phyloP scores from a whole-genome alignment of 2,797 vertebrate genomes.

The Thaleichthys pacificus region DNA sequence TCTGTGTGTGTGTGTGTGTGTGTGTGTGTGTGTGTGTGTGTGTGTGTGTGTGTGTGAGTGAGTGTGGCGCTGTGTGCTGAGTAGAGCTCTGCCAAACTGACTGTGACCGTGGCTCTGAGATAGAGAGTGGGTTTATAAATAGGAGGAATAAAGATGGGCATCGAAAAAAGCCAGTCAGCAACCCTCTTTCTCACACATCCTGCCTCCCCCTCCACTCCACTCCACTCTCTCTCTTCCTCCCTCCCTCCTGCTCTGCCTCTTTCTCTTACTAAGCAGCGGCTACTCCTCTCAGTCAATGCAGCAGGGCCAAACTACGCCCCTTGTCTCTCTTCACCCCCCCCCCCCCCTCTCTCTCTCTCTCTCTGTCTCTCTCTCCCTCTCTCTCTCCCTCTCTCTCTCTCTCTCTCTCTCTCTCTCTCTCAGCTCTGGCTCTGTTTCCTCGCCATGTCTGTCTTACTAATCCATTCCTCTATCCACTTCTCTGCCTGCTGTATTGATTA shows the following conservation, averaged over 20 bases:
- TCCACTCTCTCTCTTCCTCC: background rate
- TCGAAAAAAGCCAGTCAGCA: constrained; percentile 54
- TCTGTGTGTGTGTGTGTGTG: constrained; percentile 4
- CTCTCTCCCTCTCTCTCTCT: background rate
- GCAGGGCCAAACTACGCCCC: too few species aligned
- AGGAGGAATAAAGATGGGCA: constrained; percentile 55
- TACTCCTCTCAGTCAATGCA: too few species aligned
- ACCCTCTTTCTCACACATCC: constrained; percentile 18
- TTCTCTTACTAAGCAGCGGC: background rate
- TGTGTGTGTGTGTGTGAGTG: background rate
- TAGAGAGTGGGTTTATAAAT: constrained; percentile 51
- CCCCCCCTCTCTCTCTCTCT: background rate
- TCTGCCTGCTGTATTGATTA: constrained; percentile 51
- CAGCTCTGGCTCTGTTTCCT: background rate
- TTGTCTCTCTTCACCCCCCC: too few species aligned
- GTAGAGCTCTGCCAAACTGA: constrained; percentile 37
- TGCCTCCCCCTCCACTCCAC: background rate
- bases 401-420: background rate
- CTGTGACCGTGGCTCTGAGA: constrained; percentile 31
- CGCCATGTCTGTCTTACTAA: constrained; percentile 7
- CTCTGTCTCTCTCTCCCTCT: background rate
- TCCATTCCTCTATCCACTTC: constrained; percentile 2
- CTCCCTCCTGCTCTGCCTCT: background rate
- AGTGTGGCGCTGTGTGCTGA: constrained; percentile 15
- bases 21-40: background rate